Evolutionary conservation across 2,113 vertebrate genomes (phyloP).

Genomic region (Ornithorhynchus anatinus): DNA sequence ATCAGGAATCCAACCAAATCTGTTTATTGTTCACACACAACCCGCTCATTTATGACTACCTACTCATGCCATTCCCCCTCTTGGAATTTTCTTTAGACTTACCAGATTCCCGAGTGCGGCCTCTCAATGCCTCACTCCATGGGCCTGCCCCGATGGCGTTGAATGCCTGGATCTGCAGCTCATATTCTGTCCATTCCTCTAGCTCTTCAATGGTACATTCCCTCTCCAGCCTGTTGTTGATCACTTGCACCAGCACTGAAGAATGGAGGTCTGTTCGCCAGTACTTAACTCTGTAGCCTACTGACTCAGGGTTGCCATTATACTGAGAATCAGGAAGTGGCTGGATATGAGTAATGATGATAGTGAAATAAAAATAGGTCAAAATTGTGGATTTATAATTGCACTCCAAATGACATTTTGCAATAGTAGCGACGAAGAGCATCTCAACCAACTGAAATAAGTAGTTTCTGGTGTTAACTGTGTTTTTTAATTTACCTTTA

Average conservation of each 20-base stretch:
- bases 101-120: conserved; percentile 88
- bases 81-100: too few relatives aligned
- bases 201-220: conserved; percentile 84
- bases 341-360: conserved; percentile 44
- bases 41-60: too few relatives aligned
- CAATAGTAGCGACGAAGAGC: rapidly evolving
- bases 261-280: conserved; percentile 72
- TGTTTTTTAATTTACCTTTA: rapidly evolving
- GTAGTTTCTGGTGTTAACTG: too few relatives aligned
- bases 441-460: not conserved
- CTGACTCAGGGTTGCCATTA: conserved; percentile 87
- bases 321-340: conserved; percentile 85
- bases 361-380: not conserved
- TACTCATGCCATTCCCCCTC: too few relatives aligned
- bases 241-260: conserved; percentile 53
- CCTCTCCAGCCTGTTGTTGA: conserved; percentile 71
- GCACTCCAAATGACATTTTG: rapidly evolving
- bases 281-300: conserved; percentile 85
- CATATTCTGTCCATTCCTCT: conserved; percentile 88
- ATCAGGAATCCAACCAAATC: too few relatives aligned
- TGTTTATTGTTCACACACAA: too few relatives aligned
- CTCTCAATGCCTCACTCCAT: conserved; percentile 82
- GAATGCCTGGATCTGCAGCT: conserved; percentile 89
- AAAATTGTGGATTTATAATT: not conserved
- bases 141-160: conserved; percentile 92